phyloP scores from a whole-genome alignment of 2,113 vertebrate species.

The Megaptera novaeangliae region DNA sequence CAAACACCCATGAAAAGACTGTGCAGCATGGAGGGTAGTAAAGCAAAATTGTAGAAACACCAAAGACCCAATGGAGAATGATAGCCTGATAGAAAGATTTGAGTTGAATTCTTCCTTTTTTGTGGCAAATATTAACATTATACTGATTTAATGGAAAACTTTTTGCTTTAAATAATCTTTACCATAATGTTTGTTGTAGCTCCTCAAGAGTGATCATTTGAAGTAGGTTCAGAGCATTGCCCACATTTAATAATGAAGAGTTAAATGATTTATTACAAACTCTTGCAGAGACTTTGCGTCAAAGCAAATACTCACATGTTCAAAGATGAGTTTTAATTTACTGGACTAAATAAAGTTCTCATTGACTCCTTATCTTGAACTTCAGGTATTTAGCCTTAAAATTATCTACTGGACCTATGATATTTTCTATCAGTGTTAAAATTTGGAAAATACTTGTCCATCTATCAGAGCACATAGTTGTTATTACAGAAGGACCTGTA shows the following conservation, averaged over 20 bases:
- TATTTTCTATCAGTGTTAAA: neutral
- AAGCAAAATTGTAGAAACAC: neutral
- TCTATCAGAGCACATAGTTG: neutral
- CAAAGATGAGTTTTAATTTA: neutral
- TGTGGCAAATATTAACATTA: neutral
- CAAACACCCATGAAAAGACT: neutral
- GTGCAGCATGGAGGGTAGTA: neutral
- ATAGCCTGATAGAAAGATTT: neutral
- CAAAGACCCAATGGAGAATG: neutral
- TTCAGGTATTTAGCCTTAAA: neutral
- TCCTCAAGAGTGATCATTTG: neutral
- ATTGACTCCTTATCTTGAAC: neutral
- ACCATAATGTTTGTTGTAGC: neutral
- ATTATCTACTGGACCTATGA: neutral
- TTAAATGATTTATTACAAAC: neutral
- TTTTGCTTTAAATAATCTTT: neutral
- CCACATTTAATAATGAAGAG: neutral
- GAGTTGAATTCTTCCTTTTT: neutral
- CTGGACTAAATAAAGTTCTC: neutral
- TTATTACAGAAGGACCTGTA: neutral
- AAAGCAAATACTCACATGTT: neutral
- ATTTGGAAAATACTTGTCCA: neutral
- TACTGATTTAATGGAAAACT: neutral
- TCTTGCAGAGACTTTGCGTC: neutral
- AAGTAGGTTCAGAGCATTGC: neutral